Evolutionary conservation across 2,797 vertebrate genomes (phyloP), one percentile per base, ranked within the genome.

Genomic region (Spea hammondii): DNA sequence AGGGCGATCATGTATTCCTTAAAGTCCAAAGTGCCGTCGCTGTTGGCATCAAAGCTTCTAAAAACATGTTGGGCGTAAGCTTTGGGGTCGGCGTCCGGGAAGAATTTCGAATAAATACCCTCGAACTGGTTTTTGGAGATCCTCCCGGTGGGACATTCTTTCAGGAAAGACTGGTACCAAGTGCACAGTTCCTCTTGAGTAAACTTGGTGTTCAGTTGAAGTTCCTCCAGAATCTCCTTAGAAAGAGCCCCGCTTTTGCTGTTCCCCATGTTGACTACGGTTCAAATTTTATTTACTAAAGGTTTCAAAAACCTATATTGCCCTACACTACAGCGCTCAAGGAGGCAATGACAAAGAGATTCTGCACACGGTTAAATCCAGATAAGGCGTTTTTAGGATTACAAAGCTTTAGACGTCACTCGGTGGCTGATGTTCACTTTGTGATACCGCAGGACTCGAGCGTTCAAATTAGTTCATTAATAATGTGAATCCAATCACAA

Each of bases 1-100:
- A 99, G 90, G 0, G 96, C 97, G 0, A 97, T 92, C 5, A 98
- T 95, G 72, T 98, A 99, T 86, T 99, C 97, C 91, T 95, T 93
- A 84, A 99, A 98, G 50, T 98, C 96, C 87, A 99, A 55, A 0
- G 94, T 97, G 4, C 97, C 96, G 0, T 98, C 97, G 0, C 91
- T 92, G 7, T 99, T 97, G 84, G 95, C 90, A 83, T 99, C 97
- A 0, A 99, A 98, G 83, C 96, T 98, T 76, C 97, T 91, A 90
- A 99, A 98, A 4, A 99, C 96, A 0, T 99, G 97, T 0, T 94
- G 90, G 0, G 97, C 95, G 0, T 97, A 98, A 9, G 91, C 93
- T 0, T 94, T 92, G 32, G 97, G 93, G 84, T 98, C 94, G 0
- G 96, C 91, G 4, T 96, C 88, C 0, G 97, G 97, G 87, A 98